Percentiles rank a stretch among this genome's conserved stretches.
Evolutionary conservation across 1,140 invertebrate genomes (phyloP).

Genomic region (Batillaria attramentaria): DNA sequence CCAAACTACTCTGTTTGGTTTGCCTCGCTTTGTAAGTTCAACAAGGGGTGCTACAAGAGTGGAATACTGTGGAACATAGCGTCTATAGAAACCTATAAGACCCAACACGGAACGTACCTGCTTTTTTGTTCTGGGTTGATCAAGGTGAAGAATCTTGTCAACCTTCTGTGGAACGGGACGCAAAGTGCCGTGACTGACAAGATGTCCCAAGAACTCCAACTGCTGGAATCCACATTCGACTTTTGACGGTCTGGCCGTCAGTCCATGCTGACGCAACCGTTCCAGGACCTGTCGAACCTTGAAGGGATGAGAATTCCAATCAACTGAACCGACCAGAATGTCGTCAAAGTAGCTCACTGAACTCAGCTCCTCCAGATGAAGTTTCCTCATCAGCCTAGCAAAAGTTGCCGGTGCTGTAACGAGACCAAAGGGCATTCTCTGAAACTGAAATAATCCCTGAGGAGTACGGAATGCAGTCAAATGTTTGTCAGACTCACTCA

Average conservation of each 20-base stretch:
- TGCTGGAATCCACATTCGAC: not conserved
- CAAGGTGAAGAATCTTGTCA: constrained; percentile 61
- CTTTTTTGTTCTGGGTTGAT: constrained; percentile 63
- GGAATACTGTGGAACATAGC: constrained; percentile 69
- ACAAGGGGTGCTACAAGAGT: constrained; percentile 58
- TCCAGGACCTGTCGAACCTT: not conserved
- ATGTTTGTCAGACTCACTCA: not conserved
- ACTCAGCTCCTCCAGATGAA: not conserved
- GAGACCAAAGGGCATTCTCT: constrained; percentile 48
- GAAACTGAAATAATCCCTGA: constrained; percentile 36
- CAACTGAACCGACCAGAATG: not conserved
- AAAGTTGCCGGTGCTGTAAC: constrained; percentile 40
- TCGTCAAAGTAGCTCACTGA: constrained; percentile 11
- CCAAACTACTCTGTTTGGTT: constrained; percentile 27
- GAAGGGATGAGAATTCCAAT: not conserved
- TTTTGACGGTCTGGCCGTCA: constrained; percentile 17
- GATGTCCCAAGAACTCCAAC: not conserved
- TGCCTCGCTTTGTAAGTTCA: constrained; percentile 34
- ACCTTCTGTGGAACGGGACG: constrained; percentile 28
- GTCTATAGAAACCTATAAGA: constrained; percentile 71
- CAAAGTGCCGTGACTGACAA: not conserved
- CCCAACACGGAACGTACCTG: constrained; percentile 72
- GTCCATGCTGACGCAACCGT: not conserved
- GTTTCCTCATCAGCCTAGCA: constrained; percentile 37
- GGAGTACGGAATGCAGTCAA: constrained; percentile 39